phyloP scores from a whole-genome alignment of 1,140 invertebrate species.

The Bactericera cockerelli region DNA sequence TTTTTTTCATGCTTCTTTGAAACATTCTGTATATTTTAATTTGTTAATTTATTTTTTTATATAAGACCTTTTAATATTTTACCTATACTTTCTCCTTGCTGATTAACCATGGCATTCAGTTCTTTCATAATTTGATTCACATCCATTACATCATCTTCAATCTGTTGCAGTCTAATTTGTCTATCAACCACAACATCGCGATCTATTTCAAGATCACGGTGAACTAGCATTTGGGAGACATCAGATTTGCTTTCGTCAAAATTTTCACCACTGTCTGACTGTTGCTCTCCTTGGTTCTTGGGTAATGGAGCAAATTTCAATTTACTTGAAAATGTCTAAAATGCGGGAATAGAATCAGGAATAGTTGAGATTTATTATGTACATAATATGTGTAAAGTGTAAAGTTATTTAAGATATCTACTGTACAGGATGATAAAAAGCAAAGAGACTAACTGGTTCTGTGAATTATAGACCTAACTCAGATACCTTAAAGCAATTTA shows the following conservation, averaged over 20 bases:
- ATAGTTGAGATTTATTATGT: too few relatives aligned
- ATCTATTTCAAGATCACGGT: slow-evolving; percentile 52
- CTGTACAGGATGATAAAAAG: too few relatives aligned
- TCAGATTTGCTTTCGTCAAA: slow-evolving; percentile 25
- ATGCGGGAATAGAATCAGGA: too few relatives aligned
- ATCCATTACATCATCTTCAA: slow-evolving; percentile 74
- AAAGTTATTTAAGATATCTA: too few relatives aligned
- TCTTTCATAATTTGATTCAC: slow-evolving; percentile 86
- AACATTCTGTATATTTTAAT: too few relatives aligned
- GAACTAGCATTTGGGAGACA: slow-evolving; percentile 28
- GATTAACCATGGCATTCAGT: slow-evolving; percentile 59
- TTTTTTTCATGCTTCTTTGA: too few relatives aligned
- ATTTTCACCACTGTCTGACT: slow-evolving; percentile 20
- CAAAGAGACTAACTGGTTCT: too few relatives aligned
- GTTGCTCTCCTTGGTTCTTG: slow-evolving; percentile 29
- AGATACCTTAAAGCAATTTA: too few relatives aligned
- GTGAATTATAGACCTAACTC: too few relatives aligned
- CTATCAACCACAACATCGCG: slow-evolving; percentile 55
- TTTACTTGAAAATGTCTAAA: slow-evolving; percentile 55
- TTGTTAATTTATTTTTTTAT: too few relatives aligned
- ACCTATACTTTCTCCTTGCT: slow-evolving; percentile 73
- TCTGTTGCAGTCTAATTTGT: slow-evolving; percentile 51
- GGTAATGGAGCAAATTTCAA: slow-evolving; percentile 51
- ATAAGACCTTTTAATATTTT: too few relatives aligned
- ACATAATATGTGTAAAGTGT: too few relatives aligned